These are phyloP conservation scores for Aphrophora alni DNA, from an alignment of 2,888 invertebrate genomes.

Conservation along the genomic window DNA sequence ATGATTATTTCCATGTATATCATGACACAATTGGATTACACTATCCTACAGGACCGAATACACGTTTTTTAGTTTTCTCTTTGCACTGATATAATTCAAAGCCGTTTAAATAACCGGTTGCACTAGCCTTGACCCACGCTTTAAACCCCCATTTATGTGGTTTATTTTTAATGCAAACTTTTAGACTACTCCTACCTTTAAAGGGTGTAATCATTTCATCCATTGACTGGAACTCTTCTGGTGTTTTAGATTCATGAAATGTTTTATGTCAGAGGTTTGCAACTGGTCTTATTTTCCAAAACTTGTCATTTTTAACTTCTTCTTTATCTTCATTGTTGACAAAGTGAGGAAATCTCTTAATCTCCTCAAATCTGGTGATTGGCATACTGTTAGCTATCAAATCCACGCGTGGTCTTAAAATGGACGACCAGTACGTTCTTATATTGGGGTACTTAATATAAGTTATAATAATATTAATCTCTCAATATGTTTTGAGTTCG, in stretches of 20 bases:
- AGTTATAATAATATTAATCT: conserved; percentile 24
- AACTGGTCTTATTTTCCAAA: conserved; percentile 29
- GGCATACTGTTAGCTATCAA: conserved; percentile 18
- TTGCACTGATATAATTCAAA: conserved; percentile 29
- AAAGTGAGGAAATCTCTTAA: conserved; percentile 27
- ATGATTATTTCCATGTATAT: too few species aligned
- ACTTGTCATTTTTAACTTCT: conserved; percentile 9
- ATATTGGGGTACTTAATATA: conserved; percentile 19
- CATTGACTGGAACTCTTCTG: conserved; percentile 22
- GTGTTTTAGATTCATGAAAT: conserved; percentile 9
- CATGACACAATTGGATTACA: too few species aligned
- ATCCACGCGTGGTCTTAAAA: conserved; percentile 3
- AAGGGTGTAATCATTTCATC: conserved; percentile 35
- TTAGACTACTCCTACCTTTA: conserved; percentile 13
- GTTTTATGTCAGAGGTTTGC: conserved; percentile 3
- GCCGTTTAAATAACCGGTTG: conserved; percentile 7
- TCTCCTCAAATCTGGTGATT: conserved; percentile 18
- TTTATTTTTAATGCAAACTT: conserved; percentile 22
- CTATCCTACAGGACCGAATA: too few species aligned
- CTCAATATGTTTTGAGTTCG: conserved; percentile 25
- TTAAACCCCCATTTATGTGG: conserved; percentile 35
- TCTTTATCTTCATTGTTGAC: conserved; percentile 14
- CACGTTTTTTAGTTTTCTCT: too few species aligned
- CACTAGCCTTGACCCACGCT: conserved; percentile 22
- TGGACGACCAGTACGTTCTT: conserved; percentile 24